Evolutionary conservation across 2,797 vertebrate species (phyloP).

Genomic region (Hydrocynus forskahlii): DNA sequence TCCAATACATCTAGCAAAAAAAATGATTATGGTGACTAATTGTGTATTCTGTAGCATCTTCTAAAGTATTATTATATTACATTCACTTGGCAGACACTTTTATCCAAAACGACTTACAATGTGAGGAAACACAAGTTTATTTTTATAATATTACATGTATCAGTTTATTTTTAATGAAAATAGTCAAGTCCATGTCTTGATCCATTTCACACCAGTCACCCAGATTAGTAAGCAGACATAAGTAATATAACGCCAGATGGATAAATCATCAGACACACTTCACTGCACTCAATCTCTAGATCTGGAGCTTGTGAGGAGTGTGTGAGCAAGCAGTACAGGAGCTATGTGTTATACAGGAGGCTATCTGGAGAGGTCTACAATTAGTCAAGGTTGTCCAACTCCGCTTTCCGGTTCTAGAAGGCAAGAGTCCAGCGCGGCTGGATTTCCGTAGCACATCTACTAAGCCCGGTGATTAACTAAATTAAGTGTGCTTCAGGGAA

Average conservation of each 20-base stretch:
- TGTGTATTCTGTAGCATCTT: no score
- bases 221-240: neutral
- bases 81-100: no score
- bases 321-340: neutral
- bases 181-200: neutral
- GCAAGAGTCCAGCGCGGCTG: neutral
- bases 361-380: neutral
- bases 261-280: conserved; percentile 5
- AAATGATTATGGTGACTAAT: no score
- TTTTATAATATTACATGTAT: neutral
- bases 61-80: no score
- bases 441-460: neutral
- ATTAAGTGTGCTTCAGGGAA: neutral
- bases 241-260: neutral
- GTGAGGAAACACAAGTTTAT: no score
- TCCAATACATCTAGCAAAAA: no score
- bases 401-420: neutral
- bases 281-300: neutral
- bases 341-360: neutral
- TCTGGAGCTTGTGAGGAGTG: neutral
- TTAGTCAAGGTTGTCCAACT: neutral
- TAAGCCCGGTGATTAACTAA: neutral
- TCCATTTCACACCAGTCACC: neutral
- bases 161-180: neutral
- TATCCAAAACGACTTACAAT: no score